Base-by-base conservation (phyloP, 2,888 invertebrate species). In the Netelia melanura region DNA sequence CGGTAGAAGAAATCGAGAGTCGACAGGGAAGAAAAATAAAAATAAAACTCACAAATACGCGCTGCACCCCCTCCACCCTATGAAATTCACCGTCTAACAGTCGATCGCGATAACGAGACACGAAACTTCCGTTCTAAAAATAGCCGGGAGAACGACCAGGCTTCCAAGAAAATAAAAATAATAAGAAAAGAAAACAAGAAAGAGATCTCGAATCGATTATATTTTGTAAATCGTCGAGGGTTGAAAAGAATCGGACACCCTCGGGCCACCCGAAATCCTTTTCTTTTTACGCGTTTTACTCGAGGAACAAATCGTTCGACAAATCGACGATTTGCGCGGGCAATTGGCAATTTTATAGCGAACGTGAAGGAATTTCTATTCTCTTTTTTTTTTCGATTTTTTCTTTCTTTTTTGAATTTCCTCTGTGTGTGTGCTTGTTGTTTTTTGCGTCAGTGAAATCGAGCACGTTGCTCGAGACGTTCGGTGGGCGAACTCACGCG, bases 241-340 rank as follows among this genome's bases (percentile, higher is more conserved):
- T 14, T 3, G 44, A n/a, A 44, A 3, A 8, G 6, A n/a, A 38
- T 44, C 11, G 44, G 23, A 72, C 11, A 10, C 17, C 56, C 38
- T 62, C 30, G 30, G 23, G 14, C 30, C n/a, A 30, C 30, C 44
- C 58, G 14, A 44, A 43, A 74, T 48, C 1, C 9, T 44, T 23
- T n/a, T 61, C 23, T 14, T 44, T 48, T 62, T 21, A 48, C 52
- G 21, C 9, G 14, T n/a, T 6, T 10, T 21, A 44, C n/a, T 17
- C 21, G 5, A 74, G 61, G 43, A 75, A 68, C 67, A 48, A 68
- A 81, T 61, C 52, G 74, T 21, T 65, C 65, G 43, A 65, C 17
- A 58, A 77, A 54, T 62, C 25, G 56, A 43, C 61, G 61, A 61
- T 54, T 61, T 14, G 10, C 43, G 30, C 52, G 43, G n/a, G 23